A percentile compares a stretch with the other conserved stretches of the same genome.
These are phyloP conservation scores for Drosophila mimica DNA, from an alignment of 2,888 invertebrate genomes.

Conservation along the genomic window DNA sequence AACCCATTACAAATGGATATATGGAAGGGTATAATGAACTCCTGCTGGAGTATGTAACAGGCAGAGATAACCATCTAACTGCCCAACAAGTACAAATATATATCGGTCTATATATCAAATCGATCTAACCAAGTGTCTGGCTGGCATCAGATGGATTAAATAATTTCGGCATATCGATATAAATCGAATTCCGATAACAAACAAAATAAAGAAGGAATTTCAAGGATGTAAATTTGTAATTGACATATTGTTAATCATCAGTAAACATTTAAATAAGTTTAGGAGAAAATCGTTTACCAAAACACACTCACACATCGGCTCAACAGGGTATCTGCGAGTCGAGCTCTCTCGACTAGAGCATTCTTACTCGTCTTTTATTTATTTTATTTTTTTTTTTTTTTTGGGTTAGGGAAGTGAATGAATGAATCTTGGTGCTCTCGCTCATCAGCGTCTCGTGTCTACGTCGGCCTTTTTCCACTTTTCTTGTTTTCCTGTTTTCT, in stretches of 20 bases:
- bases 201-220: background rate
- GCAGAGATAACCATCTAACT: background rate
- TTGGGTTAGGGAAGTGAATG: slow-evolving; percentile 29
- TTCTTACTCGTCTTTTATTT: background rate
- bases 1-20: background rate
- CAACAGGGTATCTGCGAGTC: background rate
- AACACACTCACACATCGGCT: background rate
- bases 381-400: slow-evolving; percentile 11
- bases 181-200: background rate
- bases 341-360: background rate
- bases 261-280: background rate
- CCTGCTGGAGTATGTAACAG: background rate
- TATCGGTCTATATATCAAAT: background rate
- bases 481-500: slow-evolving; percentile 18
- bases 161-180: background rate
- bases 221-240: background rate
- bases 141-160: background rate
- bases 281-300: background rate
- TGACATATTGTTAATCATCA: background rate
- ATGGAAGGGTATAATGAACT: background rate
- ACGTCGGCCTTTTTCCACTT: slow-evolving; percentile 26
- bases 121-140: background rate
- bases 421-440: slow-evolving; percentile 39
- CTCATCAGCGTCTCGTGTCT: slow-evolving; percentile 8
- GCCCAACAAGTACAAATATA: background rate